Conservation (phyloP, 2,797 vertebrate species). For the Mergus octosetaceus region DNA sequence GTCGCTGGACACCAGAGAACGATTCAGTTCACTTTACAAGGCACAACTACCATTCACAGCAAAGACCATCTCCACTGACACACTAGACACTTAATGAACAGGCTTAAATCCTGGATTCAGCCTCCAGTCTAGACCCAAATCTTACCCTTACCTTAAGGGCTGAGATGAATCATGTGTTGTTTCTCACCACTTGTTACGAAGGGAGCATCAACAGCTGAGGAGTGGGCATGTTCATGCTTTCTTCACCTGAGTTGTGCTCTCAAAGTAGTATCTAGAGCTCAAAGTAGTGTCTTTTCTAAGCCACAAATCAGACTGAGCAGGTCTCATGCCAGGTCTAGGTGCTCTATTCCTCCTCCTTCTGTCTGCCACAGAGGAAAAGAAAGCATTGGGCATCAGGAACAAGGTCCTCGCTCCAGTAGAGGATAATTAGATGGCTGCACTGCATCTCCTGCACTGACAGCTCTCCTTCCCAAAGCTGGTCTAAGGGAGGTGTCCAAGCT, state of each 20-base stretch:
- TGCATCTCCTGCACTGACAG: neutral
- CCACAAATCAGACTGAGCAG: neutral
- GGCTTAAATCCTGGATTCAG: neutral
- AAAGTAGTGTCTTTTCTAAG: neutral
- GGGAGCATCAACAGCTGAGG: neutral
- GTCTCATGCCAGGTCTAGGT: neutral
- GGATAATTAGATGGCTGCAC: neutral
- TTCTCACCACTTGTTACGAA: neutral
- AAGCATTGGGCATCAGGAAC: neutral
- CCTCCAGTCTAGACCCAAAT: neutral
- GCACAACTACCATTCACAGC: neutral
- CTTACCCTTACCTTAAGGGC: neutral
- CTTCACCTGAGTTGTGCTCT: neutral
- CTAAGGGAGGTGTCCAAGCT: neutral
- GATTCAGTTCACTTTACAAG: neutral
- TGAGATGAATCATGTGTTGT: neutral
- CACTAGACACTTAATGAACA: neutral
- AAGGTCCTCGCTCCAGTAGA: neutral
- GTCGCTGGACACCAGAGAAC: neutral
- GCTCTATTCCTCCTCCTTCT: neutral
- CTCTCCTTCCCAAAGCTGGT: neutral
- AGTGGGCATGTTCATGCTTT: neutral
- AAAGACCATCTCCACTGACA: neutral
- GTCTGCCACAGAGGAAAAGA: neutral
- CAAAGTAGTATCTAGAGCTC: neutral